Percentiles rank a stretch among this genome's conserved stretches.
These are phyloP conservation scores for Amblyjoppa proteus DNA, from an alignment of 2,888 invertebrate genomes.

Conservation along the genomic window DNA sequence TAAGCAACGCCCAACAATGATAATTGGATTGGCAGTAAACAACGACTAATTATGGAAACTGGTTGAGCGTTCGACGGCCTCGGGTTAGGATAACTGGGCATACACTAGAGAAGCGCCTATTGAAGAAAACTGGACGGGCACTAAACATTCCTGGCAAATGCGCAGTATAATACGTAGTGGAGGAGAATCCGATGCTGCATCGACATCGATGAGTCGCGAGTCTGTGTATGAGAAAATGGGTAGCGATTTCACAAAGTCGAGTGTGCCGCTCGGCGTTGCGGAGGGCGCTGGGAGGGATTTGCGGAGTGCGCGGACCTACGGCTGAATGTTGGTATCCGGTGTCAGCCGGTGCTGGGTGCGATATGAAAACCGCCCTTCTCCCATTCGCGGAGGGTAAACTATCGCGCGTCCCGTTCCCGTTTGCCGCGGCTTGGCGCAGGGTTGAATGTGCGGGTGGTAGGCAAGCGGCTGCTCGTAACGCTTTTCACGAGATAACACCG, in stretches of 20 bases:
- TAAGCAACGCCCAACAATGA: background rate
- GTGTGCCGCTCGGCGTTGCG: conserved; percentile 32
- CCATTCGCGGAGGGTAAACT: conserved; percentile 56
- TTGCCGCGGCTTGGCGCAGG: background rate
- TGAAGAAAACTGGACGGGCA: background rate
- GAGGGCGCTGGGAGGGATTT: background rate
- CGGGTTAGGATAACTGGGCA: background rate
- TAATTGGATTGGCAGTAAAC: background rate
- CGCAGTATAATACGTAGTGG: background rate
- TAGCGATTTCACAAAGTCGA: conserved; percentile 49
- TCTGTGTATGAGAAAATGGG: conserved; percentile 24
- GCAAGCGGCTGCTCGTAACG: conserved; percentile 55
- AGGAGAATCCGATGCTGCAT: background rate
- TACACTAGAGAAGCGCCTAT: background rate
- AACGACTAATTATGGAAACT: background rate
- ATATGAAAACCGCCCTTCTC: conserved; percentile 61
- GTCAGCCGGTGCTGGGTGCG: conserved; percentile 55
- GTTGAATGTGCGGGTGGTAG: conserved; percentile 37
- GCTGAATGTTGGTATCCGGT: conserved; percentile 57
- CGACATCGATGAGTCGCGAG: background rate
- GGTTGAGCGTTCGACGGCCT: no score
- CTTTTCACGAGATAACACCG: conserved; percentile 66
- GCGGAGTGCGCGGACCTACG: conserved; percentile 16
- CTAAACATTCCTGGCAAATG: background rate
- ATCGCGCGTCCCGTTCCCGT: conserved; percentile 35